A percentile compares a stretch with the other conserved stretches of the same genome.
Evolutionary conservation across 2,113 vertebrate species (phyloP).

Genomic region (Macquaria ambigua): DNA sequence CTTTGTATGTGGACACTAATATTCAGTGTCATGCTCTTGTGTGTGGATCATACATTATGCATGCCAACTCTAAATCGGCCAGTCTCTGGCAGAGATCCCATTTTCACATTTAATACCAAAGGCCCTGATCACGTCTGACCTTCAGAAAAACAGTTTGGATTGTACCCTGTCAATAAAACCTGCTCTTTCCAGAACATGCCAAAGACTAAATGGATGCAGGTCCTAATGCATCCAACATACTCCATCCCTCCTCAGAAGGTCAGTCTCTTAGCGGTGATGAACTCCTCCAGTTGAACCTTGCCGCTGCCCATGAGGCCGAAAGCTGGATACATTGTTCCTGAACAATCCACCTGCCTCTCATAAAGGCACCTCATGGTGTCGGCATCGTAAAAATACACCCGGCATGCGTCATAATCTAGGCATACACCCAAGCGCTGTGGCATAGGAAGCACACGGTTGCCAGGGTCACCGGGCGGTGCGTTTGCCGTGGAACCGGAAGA

Average conservation of each 20-base stretch:
- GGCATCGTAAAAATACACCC: constrained; percentile 91
- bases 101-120: constrained; percentile 39
- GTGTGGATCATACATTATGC: constrained; percentile 34
- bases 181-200: constrained; percentile 40
- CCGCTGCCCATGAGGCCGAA: constrained; percentile 95
- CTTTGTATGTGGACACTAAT: constrained; percentile 33
- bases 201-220: constrained; percentile 17
- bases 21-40: constrained; percentile 19
- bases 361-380: constrained; percentile 94
- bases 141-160: constrained; percentile 3
- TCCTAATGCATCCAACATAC: not conserved
- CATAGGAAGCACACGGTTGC: constrained; percentile 89
- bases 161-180: constrained; percentile 55
- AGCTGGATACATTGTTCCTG: constrained; percentile 93
- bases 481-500: constrained; percentile 82
- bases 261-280: constrained; percentile 84
- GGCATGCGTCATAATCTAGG: constrained; percentile 92
- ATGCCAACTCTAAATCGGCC: constrained; percentile 24
- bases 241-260: constrained; percentile 77
- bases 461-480: constrained; percentile 79
- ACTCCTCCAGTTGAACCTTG: constrained; percentile 90
- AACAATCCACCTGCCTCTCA: constrained; percentile 94
- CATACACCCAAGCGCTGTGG: constrained; percentile 91
- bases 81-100: constrained; percentile 20
- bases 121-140: constrained; percentile 27